Evolutionary conservation across 2,888 invertebrate genomes (phyloP), one percentile per base, ranked within the genome.

Genomic region (Peribatodes rhomboidaria): DNA sequence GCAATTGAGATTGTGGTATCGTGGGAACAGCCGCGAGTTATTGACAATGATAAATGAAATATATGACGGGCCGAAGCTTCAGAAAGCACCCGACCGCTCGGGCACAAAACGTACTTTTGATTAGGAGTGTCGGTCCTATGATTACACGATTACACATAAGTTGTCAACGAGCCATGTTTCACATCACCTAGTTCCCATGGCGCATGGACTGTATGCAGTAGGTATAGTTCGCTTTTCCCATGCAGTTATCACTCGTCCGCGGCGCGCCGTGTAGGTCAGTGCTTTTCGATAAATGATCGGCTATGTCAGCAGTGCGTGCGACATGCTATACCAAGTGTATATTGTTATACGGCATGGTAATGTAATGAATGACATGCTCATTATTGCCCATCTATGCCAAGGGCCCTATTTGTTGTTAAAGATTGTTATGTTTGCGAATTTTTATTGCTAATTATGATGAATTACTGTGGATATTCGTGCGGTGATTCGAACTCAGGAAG

Each of bases 101-200:
- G 65, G 47, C 46, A 69, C 56, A 61, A 64, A 55, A 59, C 44
- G 52, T 72, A 73, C 73, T 67, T 72, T 72, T 73, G 78, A 78
- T 80, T 80, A 73, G 71, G 67, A 71, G 67, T 70, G 39, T 39
- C 47, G 31, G 74, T 77, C 67, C 74, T 75, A 75, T 78, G 66
- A 77, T 76, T 70, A 73, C 63, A 22, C 18, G 22, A 46, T n/a
- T 13, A 22, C 46, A 72, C 65, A 70, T 64, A 68, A 70, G 70
- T 77, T 69, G 70, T 73, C 72, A 76, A 67, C 71, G 54, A 69
- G 72, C 71, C 70, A 71, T 71, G 71, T 67, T 80, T 79, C 76
- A 77, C 77, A 79, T 76, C 80, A 78, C 80, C 84, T 78, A 83
- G 83, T 88, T 89, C 88, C 84, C 89, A 88, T 86, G 81, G 69